phyloP scores from a whole-genome alignment of 2,113 vertebrate species.

The Centropus bengalensis region DNA sequence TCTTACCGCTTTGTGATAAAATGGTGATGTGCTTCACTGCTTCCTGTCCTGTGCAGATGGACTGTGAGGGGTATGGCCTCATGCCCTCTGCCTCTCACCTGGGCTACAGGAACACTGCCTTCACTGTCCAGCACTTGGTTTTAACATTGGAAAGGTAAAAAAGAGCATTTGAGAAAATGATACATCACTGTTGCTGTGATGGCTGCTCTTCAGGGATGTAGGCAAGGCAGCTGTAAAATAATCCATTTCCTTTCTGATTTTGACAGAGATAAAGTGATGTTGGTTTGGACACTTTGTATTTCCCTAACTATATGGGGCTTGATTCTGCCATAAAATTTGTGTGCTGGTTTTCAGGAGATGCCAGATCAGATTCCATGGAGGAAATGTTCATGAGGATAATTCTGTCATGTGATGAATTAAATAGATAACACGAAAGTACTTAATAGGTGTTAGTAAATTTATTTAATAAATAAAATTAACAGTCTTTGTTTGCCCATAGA shows the following conservation, averaged over 20 bases:
- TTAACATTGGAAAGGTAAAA: neutral
- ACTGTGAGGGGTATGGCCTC: fast-evolving
- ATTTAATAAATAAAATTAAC: neutral
- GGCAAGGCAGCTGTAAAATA: neutral
- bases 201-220: neutral
- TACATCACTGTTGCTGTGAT: neutral
- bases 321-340: neutral
- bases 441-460: neutral
- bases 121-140: neutral
- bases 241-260: neutral
- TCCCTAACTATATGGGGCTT: neutral
- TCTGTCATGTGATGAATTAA: neutral
- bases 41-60: too few relatives aligned
- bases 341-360: neutral
- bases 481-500: neutral
- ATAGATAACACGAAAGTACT: neutral
- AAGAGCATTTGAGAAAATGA: fast-evolving
- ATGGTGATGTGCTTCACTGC: fast-evolving
- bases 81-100: fast-evolving
- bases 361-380: fast-evolving
- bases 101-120: neutral
- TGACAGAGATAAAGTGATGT: neutral
- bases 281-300: neutral
- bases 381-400: neutral
- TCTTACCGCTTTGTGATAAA: fast-evolving